Evolutionary conservation across 1,140 invertebrate species (phyloP), one percentile per base, ranked within the genome.

Genomic region (Drosophila tristis): DNA sequence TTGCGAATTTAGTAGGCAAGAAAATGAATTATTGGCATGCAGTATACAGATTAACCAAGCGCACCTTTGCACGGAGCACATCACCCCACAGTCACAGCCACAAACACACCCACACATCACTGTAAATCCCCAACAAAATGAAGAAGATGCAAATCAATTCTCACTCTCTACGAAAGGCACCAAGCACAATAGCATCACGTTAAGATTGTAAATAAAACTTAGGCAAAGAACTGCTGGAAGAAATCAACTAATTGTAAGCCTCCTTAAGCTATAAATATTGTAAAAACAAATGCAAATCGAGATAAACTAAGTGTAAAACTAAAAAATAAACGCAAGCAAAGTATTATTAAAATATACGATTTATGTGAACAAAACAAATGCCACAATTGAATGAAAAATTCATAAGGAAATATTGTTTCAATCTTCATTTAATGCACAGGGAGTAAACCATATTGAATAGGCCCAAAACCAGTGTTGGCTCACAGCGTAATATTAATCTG

Each of bases 321-420:
- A 67, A 78, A 78, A 74, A 59, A 65, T 60, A 76, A 73, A 62
- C 53, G 65, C 81, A 80, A 80, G 67, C 71, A 82, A 82, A 87
- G 82, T 87, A 86, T 86, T 86, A 86, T 74, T 87, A 86, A 86
- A 81, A 61, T 84, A 84, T 75, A 71, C n/a, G 53, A 75, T 51
- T 71, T 43, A 57, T 67, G 71, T 79, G 75, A 68, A 75, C 45
- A 43, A 86, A 70, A 39, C 43, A 26, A 56, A 31, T 6, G 39
- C 51, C 23, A 66, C 63, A 77, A 51, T n/a, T 35, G 35, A 43
- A 64, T 54, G 67, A 68, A 61, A 60, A 82, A 60, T 48, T 42
- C 39, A 44, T 67, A 70, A 51, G 68, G 48, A 35, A 29, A 20
- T 71, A 68, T 65, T 70, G 57, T 72, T 74, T 74, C 64, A 31